phyloP scores from a whole-genome alignment of 2,888 invertebrate species.

The Athalia circularis region DNA sequence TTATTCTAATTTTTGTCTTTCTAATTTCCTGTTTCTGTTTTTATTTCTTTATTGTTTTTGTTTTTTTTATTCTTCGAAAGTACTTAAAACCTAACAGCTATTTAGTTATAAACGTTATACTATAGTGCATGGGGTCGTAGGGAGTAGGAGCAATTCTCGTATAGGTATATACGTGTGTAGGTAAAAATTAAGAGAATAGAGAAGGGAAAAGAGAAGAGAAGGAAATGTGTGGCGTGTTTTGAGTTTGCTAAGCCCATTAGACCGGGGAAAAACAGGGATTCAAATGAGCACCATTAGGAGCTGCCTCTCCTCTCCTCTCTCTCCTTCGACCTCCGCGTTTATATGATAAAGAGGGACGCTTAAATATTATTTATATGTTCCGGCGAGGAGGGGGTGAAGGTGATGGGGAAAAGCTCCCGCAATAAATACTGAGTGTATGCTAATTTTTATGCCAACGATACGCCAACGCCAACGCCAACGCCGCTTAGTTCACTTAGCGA shows the following conservation, averaged over 20 bases:
- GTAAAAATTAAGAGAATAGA: not conserved
- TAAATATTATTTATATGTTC: conserved; percentile 68
- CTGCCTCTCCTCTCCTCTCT: conserved; percentile 5
- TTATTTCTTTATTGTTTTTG: too few relatives aligned
- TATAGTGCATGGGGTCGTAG: too few relatives aligned
- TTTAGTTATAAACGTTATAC: too few relatives aligned
- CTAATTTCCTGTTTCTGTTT: too few relatives aligned
- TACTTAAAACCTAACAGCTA: too few relatives aligned
- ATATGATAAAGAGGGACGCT: conserved; percentile 67
- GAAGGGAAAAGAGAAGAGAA: not conserved
- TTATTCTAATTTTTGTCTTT: too few relatives aligned
- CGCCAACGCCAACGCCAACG: not conserved
- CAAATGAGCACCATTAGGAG: conserved; percentile 61
- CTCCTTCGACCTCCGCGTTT: conserved; percentile 56
- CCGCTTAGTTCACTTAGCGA: too few relatives aligned
- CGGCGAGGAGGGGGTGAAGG: conserved; percentile 46
- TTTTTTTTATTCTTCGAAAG: too few relatives aligned
- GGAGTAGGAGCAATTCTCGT: not conserved
- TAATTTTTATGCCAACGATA: conserved; percentile 52
- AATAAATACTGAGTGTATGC: conserved; percentile 65
- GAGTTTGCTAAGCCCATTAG: conserved; percentile 41
- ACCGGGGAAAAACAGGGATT: conserved; percentile 56
- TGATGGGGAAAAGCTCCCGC: conserved; percentile 46
- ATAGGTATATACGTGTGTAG: not conserved
- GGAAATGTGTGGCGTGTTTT: conserved; percentile 25